Base-by-base conservation (phyloP, 2,888 invertebrate genomes). In the Ennomos quercinarius region DNA sequence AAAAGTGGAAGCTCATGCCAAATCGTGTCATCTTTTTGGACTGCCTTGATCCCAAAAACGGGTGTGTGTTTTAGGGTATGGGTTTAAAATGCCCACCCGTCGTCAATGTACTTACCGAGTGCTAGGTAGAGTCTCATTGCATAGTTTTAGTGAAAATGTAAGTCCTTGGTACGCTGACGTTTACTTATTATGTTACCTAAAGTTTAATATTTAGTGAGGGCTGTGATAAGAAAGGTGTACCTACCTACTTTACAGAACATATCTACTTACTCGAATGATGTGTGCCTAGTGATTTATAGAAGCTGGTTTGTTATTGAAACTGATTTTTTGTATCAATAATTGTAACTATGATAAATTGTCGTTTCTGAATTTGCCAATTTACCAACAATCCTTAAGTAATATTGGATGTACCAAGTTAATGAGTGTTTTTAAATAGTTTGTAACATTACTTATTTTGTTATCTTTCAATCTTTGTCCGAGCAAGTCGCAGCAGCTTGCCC, bases 211-310 rank as follows among this genome's bases (percentile, higher is more conserved):
- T 51, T 54, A 50, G 41, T 9, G 46, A 56, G 55, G 60, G 60
- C 60, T 61, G 60, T 61, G 60, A 61, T 61, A 61, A 54, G 48
- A 9, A 55, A 12, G 51, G 47, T 60, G 60, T 47, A 61, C 51
- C 50, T 47, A 61, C 55, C 50, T 54, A 59, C 48, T 50, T 47
- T 38, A 48, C 43, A 50, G 51, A 56, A 43, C 55, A 61, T 61
- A 61, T 61, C 60, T 51, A 61, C 46, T 51, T 51, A 55, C 47
- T 61, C 41, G 41, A 50, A 46, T 37, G 11, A 46, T 34, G 11
- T 57, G 51, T 47, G 57, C 47, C 57, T 57, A 39, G 13, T 12
- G 13, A 44, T 53, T 50, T 47, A n/a, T 39, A 44, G 46, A 37
- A 0, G 27, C 27, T 27, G 27, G 27, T 27, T 27, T 27, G 27